Evolutionary conservation across 2,797 vertebrate genomes (phyloP).

Genomic region (Vipera latastei): DNA sequence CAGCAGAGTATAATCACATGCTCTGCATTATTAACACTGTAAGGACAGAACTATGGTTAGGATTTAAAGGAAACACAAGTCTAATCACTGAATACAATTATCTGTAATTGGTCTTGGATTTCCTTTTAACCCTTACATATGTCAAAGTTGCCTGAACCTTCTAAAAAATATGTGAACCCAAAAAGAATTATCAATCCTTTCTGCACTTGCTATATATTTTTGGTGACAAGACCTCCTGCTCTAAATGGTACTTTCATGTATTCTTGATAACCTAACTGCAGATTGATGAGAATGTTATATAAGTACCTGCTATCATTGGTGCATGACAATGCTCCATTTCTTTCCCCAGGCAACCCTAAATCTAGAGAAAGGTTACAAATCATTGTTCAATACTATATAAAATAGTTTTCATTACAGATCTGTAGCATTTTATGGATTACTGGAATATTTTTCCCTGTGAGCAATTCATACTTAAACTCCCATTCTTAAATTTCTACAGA

Average conservation of each 20-base stretch:
- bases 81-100: neutral
- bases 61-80: neutral
- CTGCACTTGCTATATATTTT: neutral
- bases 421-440: neutral
- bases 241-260: neutral
- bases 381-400: neutral
- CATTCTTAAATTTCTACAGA: neutral
- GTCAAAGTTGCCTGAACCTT: neutral
- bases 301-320: neutral
- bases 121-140: neutral
- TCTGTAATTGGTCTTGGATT: neutral
- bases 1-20: neutral
- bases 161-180: neutral
- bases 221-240: neutral
- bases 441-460: neutral
- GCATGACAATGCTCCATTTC: neutral
- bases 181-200: neutral
- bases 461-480: neutral
- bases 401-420: neutral
- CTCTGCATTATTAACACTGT: neutral
- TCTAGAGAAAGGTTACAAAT: neutral
- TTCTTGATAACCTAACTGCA: neutral
- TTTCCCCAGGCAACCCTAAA: neutral
- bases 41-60: neutral
- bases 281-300: neutral